Evolutionary conservation across 2,797 vertebrate species (phyloP).

Genomic region (Sebastiscus tertius): DNA sequence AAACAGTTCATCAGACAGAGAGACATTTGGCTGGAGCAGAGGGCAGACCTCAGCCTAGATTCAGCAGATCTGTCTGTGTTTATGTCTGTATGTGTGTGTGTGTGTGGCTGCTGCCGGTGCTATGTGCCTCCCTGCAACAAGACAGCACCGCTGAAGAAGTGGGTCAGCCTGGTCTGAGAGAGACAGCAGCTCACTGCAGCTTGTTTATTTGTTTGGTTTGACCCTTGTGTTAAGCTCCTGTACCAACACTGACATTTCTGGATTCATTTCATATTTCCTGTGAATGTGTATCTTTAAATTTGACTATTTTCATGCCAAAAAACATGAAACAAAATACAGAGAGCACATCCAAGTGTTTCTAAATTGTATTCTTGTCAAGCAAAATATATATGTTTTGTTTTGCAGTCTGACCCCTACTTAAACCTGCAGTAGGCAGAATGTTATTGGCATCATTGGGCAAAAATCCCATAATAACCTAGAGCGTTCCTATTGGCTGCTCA

Average conservation of each 20-base stretch:
- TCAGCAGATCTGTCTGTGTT: not conserved
- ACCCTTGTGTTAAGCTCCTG: not conserved
- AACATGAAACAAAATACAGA: not conserved
- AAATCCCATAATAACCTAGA: too few relatives aligned
- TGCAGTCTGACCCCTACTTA: not conserved
- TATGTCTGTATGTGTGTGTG: not conserved
- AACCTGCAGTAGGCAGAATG: too few relatives aligned
- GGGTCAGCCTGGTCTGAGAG: conserved; percentile 35
- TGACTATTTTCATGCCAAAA: not conserved
- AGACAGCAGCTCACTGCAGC: conserved; percentile 3
- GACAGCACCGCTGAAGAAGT: conserved; percentile 28
- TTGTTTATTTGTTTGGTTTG: not conserved
- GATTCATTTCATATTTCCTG: not conserved
- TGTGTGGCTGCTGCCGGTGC: not conserved
- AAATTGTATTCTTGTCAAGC: not conserved
- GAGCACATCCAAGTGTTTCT: not conserved
- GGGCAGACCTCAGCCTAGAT: not conserved
- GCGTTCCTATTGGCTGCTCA: too few relatives aligned
- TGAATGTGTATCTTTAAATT: not conserved
- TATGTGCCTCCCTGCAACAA: conserved; percentile 19
- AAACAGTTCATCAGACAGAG: not conserved
- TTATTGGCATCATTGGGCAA: too few relatives aligned
- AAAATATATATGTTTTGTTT: not conserved
- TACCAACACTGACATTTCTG: not conserved
- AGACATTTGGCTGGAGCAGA: not conserved